Percentiles rank a stretch among this genome's conserved stretches.
Evolutionary conservation across 2,797 vertebrate genomes (phyloP).

Genomic region (Hydrophis major): DNA sequence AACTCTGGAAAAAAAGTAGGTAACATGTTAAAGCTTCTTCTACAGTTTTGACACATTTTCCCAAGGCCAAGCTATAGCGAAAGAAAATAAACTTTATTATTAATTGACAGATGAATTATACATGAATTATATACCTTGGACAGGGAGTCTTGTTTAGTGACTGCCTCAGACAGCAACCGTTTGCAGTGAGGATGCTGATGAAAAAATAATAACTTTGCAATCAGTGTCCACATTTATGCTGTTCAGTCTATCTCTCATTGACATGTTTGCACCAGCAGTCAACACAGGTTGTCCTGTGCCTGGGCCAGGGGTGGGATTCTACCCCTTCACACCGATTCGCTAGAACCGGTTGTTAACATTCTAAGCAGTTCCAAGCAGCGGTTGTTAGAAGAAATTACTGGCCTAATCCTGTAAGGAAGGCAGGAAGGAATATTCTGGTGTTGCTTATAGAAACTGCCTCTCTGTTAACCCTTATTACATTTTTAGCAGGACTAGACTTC

Average conservation of each 20-base stretch:
- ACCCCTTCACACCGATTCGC: too few relatives aligned
- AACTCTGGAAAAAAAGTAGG: not conserved
- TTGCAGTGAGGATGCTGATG: not conserved
- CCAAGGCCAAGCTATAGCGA: not conserved
- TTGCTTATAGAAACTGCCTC: too few relatives aligned
- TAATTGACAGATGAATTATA: not conserved
- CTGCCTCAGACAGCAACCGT: not conserved
- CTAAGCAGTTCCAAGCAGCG: too few relatives aligned
- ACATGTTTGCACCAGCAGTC: not conserved
- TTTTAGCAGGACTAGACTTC: too few relatives aligned
- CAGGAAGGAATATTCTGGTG: too few relatives aligned
- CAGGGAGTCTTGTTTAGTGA: not conserved
- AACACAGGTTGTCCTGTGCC: not conserved
- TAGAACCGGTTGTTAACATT: too few relatives aligned
- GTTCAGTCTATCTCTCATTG: not conserved
- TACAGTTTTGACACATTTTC: not conserved
- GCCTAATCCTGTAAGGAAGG: too few relatives aligned
- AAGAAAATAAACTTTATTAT: not conserved
- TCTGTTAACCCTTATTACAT: too few relatives aligned
- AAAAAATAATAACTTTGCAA: not conserved
- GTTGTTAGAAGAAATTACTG: too few relatives aligned
- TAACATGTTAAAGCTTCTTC: not conserved
- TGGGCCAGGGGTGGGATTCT: too few relatives aligned
- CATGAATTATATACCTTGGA: not conserved
- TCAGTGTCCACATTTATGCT: not conserved